phyloP scores from a whole-genome alignment of 2,113 vertebrate genomes.

The Gobio gobio region DNA sequence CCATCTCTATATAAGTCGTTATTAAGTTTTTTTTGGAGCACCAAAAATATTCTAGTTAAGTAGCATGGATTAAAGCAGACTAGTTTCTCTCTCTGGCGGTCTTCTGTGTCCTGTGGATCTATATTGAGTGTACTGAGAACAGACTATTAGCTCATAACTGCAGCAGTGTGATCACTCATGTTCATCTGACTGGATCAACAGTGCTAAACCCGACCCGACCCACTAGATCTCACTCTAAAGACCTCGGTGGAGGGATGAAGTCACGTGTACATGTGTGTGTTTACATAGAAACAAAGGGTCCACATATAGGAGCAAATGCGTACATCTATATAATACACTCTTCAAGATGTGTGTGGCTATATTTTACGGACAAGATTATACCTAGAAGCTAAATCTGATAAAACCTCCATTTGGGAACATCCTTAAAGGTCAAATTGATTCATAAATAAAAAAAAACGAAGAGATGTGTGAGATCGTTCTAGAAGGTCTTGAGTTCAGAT shows the following conservation, averaged over 20 bases:
- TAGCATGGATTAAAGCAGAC: background rate
- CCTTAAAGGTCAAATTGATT: slow-evolving; percentile 7
- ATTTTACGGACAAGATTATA: background rate
- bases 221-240: background rate
- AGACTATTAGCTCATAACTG: slow-evolving; percentile 12
- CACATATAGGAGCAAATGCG: background rate
- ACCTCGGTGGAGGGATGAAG: background rate
- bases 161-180: background rate
- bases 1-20: too few relatives aligned
- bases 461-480: slow-evolving; percentile 26
- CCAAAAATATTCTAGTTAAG: background rate
- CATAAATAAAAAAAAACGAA: background rate
- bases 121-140: background rate
- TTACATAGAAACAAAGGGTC: background rate
- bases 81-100: background rate
- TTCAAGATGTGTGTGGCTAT: background rate
- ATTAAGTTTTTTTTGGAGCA: too few relatives aligned
- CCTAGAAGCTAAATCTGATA: background rate
- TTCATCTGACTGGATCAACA: slow-evolving; percentile 9
- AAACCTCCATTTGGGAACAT: slow-evolving; percentile 1
- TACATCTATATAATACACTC: background rate
- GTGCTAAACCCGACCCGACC: background rate
- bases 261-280: background rate
- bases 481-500: slow-evolving; percentile 15
- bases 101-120: background rate